Evolutionary conservation across 2,888 invertebrate genomes (phyloP).

Genomic region (Stegophylla sp.): DNA sequence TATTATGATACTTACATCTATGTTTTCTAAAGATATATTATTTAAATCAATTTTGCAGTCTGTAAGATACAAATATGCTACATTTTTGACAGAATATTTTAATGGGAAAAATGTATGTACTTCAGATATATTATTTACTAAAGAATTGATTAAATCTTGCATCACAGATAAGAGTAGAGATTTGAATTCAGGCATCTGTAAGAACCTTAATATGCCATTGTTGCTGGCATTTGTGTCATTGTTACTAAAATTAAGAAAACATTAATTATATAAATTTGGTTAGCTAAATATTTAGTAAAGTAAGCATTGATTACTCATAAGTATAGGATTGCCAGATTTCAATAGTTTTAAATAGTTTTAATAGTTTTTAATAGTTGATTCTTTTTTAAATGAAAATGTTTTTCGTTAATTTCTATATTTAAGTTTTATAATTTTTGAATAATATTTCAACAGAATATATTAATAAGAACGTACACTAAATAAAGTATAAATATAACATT

Average conservation of each 20-base stretch:
- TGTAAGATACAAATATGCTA: conserved; percentile 27
- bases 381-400: too few relatives aligned
- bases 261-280: background rate
- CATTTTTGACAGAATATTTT: conserved; percentile 24
- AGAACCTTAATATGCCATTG: conserved; percentile 25
- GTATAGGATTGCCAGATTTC: too few relatives aligned
- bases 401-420: too few relatives aligned
- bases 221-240: background rate
- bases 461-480: too few relatives aligned
- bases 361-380: background rate
- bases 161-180: background rate
- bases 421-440: too few relatives aligned
- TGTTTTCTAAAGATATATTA: conserved; percentile 42
- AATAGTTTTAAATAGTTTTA: background rate
- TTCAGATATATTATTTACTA: conserved; percentile 37
- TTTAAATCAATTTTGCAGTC: conserved; percentile 42
- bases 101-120: conserved; percentile 39
- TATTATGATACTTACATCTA: conserved; percentile 36
- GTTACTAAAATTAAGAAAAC: conserved; percentile 16
- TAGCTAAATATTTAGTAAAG: background rate
- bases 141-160: conserved; percentile 41
- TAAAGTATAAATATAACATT: too few relatives aligned
- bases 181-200: conserved; percentile 52
- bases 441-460: too few relatives aligned
- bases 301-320: too few relatives aligned